A percentile compares a stretch with the other conserved stretches of the same genome.
Conservation (phyloP, 2,888 invertebrate genomes). For the Bugula neritina region DNA sequence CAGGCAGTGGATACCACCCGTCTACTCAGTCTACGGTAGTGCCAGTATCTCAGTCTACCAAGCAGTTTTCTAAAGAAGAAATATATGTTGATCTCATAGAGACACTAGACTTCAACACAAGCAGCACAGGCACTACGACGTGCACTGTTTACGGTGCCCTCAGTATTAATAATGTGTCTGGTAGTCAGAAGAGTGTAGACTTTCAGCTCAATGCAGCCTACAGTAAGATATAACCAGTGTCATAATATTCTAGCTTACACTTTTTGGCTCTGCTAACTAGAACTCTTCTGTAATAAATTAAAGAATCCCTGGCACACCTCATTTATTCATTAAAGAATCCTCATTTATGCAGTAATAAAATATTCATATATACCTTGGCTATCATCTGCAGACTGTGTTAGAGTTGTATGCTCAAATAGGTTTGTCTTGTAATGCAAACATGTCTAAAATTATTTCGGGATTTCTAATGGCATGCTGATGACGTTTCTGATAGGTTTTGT, state of each 20-base stretch:
- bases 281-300: no score
- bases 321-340: no score
- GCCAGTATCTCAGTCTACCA: background rate
- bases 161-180: background rate
- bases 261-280: background rate
- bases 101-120: background rate
- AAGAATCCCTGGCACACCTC: no score
- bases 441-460: no score
- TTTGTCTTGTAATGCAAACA: no score
- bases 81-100: constrained; percentile 13
- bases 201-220: constrained; percentile 2
- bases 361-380: no score
- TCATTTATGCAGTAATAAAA: no score
- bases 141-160: background rate
- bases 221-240: background rate
- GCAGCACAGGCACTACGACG: background rate
- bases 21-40: background rate
- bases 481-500: no score
- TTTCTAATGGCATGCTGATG: no score
- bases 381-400: no score
- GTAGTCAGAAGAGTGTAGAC: background rate
- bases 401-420: no score
- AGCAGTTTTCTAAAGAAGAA: background rate
- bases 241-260: background rate
- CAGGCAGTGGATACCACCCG: constrained; percentile 13